phyloP scores from a whole-genome alignment of 2,888 invertebrate genomes.

The Nysson spinosus region DNA sequence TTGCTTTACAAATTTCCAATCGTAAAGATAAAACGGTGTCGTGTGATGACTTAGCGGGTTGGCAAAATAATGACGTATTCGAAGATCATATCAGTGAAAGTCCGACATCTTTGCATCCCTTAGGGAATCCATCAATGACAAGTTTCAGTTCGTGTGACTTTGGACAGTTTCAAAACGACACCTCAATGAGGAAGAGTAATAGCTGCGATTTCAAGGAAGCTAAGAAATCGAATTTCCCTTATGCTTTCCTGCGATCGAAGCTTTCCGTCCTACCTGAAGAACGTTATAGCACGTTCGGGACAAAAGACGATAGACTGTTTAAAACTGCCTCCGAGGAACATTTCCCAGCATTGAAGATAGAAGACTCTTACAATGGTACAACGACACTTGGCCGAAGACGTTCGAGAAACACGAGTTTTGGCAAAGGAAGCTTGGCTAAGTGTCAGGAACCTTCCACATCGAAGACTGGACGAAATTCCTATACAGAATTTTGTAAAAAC shows the following conservation, averaged over 20 bases:
- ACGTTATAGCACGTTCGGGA: conserved; percentile 72
- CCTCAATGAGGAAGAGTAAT: conserved; percentile 69
- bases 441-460: conserved; percentile 49
- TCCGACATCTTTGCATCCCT: conserved; percentile 18
- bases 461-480: conserved; percentile 65
- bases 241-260: conserved; percentile 87
- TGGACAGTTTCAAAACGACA: conserved; percentile 56
- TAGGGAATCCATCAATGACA: conserved; percentile 27
- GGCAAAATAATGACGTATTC: conserved; percentile 58
- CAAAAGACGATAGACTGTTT: conserved; percentile 79
- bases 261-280: conserved; percentile 88
- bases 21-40: conserved; percentile 73
- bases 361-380: conserved; percentile 71
- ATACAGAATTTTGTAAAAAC: conserved; percentile 62
- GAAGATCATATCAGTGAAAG: conserved; percentile 40
- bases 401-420: conserved; percentile 52
- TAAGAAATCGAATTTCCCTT: conserved; percentile 85
- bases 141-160: conserved; percentile 69
- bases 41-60: conserved; percentile 71
- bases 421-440: conserved; percentile 28
- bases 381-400: conserved; percentile 73
- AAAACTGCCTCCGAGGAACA: conserved; percentile 82
- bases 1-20: conserved; percentile 80
- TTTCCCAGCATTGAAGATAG: conserved; percentile 75
- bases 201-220: conserved; percentile 75